Evolutionary conservation across 2,797 vertebrate genomes (phyloP).

Genomic region (Natrix natrix): DNA sequence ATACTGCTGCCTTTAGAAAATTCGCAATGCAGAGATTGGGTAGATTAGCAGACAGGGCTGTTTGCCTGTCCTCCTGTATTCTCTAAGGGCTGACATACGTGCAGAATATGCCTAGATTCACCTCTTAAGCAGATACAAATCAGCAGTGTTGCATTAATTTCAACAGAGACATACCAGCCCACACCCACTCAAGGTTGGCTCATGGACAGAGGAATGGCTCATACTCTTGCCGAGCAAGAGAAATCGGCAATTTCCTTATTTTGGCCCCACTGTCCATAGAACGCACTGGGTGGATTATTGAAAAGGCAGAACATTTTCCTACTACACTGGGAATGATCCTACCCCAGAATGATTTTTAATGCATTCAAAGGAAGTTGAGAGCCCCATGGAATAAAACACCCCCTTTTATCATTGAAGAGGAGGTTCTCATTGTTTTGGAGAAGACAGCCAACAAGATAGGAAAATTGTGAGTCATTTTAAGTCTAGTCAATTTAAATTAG

Average conservation of each 20-base stretch:
- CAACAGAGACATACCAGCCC: slow-evolving; percentile 10
- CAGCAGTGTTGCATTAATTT: slow-evolving; percentile 13
- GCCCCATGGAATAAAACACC: background rate
- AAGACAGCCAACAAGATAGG: background rate
- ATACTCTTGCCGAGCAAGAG: background rate
- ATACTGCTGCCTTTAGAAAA: slow-evolving; percentile 19
- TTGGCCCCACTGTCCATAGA: background rate
- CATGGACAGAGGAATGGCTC: background rate
- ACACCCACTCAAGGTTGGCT: slow-evolving; percentile 29
- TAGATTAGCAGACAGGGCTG: background rate
- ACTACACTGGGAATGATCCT: background rate
- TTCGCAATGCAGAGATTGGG: slow-evolving; percentile 11
- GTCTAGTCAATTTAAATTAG: background rate
- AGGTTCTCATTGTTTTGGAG: slow-evolving; percentile 31
- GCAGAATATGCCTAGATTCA: background rate
- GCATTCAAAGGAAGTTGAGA: background rate
- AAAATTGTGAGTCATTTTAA: background rate
- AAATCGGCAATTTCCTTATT: background rate
- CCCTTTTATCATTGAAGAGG: background rate
- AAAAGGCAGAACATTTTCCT: background rate
- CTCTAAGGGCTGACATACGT: background rate
- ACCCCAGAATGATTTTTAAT: background rate
- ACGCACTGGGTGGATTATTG: background rate
- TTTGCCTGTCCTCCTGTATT: slow-evolving; percentile 14
- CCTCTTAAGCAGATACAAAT: background rate